Evolutionary conservation across 1,140 invertebrate genomes (phyloP).

Genomic region (Achatina immaculata): DNA sequence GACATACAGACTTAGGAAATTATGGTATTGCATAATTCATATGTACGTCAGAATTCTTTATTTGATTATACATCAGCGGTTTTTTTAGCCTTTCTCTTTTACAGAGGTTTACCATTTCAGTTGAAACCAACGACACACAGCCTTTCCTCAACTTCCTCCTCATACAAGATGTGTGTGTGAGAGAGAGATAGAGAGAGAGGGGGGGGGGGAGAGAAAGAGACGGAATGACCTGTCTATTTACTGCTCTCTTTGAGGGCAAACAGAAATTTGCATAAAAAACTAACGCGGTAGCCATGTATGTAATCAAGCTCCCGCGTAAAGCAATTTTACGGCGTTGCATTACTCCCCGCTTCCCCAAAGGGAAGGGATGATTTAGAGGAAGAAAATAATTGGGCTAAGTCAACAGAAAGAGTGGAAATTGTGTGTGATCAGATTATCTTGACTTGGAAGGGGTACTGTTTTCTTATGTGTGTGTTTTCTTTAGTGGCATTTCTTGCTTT

Average conservation of each 20-base stretch:
- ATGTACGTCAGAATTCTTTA: too few species aligned
- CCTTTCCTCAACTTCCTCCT: too few species aligned
- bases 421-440: not conserved
- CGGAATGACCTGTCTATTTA: not conserved
- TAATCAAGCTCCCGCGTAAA: not conserved
- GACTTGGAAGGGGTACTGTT: too few species aligned
- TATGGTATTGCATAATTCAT: too few species aligned
- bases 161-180: not conserved
- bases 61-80: too few species aligned
- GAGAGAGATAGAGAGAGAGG: not conserved
- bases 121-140: too few species aligned
- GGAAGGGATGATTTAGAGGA: not conserved
- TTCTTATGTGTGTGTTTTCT: too few species aligned
- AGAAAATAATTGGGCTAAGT: not conserved
- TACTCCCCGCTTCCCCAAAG: not conserved
- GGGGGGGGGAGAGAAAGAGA: not conserved
- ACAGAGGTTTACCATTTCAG: too few species aligned
- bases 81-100: too few species aligned
- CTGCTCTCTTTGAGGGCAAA: not conserved
- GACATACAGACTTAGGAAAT: too few species aligned
- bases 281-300: conserved; percentile 4
- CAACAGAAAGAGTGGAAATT: not conserved
- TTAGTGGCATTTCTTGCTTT: too few species aligned
- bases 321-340: conserved; percentile 1
- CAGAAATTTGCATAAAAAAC: conserved; percentile 19